phyloP scores from a whole-genome alignment of 2,888 invertebrate species.

The Euclidia mi region DNA sequence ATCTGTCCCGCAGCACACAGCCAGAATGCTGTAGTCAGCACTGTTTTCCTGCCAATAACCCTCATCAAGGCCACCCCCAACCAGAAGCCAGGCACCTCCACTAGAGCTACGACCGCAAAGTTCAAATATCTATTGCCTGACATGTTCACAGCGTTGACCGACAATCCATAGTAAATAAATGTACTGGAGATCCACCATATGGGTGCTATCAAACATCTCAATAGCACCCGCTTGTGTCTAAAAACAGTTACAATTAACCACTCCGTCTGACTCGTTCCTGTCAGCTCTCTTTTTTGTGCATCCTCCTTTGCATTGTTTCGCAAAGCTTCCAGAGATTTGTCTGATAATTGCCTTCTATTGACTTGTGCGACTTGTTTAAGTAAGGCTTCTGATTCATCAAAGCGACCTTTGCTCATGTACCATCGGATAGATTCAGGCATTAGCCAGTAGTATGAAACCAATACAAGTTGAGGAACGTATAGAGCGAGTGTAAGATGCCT shows the following conservation, averaged over 20 bases:
- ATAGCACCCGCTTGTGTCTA: constrained; percentile 66
- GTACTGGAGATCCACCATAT: constrained; percentile 91
- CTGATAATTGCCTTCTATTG: constrained; percentile 83
- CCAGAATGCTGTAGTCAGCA: constrained; percentile 89
- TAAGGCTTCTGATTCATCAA: constrained; percentile 91
- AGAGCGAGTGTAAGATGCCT: constrained; percentile 91
- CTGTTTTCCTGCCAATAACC: constrained; percentile 89
- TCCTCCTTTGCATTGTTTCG: constrained; percentile 67
- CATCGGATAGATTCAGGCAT: constrained; percentile 94
- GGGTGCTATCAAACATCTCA: constrained; percentile 70
- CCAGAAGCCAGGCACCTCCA: constrained; percentile 92
- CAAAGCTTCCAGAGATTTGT: constrained; percentile 70
- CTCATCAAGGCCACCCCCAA: constrained; percentile 90
- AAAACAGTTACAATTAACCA: constrained; percentile 75
- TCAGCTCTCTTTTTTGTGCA: constrained; percentile 52
- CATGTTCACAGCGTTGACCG: constrained; percentile 91
- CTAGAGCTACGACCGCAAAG: constrained; percentile 90
- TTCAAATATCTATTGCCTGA: constrained; percentile 91
- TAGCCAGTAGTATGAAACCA: constrained; percentile 92
- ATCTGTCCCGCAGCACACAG: constrained; percentile 90
- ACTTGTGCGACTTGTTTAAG: constrained; percentile 90
- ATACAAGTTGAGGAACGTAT: constrained; percentile 92
- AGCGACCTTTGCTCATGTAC: constrained; percentile 92
- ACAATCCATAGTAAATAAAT: constrained; percentile 91
- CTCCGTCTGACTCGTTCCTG: constrained; percentile 55